These are phyloP conservation scores for western clawed frog (Xenopus tropicalis) DNA, from an alignment of 2,113 vertebrate species.

Conservation along the genomic window DNA sequence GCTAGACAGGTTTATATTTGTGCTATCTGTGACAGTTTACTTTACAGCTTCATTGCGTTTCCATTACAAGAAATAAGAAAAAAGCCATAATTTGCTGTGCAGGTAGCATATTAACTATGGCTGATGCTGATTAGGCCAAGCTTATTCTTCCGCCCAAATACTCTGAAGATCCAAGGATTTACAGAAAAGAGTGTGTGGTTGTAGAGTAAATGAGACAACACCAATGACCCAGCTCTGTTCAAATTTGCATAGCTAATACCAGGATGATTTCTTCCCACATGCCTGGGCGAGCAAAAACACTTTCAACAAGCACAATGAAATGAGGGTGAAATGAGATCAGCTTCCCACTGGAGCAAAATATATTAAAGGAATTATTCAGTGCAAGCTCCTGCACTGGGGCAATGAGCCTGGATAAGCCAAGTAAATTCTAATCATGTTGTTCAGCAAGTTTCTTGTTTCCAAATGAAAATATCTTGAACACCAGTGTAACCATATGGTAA, in stretches of 20 bases:
- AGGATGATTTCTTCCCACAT: conserved; percentile 22
- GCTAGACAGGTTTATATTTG: too few relatives aligned
- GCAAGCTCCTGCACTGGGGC: conserved; percentile 47
- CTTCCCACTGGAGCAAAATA: conserved; percentile 48
- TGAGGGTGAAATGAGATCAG: conserved; percentile 45
- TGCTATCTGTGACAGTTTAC: too few relatives aligned
- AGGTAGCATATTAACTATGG: not conserved
- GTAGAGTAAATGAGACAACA: not conserved
- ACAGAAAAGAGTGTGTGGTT: conserved; percentile 12
- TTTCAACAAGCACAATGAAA: conserved; percentile 50
- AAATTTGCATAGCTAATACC: conserved; percentile 43
- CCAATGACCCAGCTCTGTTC: conserved; percentile 2
- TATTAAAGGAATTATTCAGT: conserved; percentile 57
- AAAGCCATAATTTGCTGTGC: too few relatives aligned
- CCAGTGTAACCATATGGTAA: not conserved
- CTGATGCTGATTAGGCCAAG: not conserved
- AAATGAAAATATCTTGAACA: conserved; percentile 9
- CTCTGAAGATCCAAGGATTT: not conserved
- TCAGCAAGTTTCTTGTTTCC: conserved; percentile 44
- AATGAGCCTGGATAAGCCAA: conserved; percentile 50
- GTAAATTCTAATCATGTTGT: conserved; percentile 58
- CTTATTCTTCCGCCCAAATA: not conserved
- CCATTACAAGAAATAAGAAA: too few relatives aligned
- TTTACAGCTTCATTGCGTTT: not conserved
- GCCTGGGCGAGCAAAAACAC: conserved; percentile 51